These are phyloP conservation scores for Volucella bombylans DNA, from an alignment of 2,888 invertebrate species.

Conservation along the genomic window DNA sequence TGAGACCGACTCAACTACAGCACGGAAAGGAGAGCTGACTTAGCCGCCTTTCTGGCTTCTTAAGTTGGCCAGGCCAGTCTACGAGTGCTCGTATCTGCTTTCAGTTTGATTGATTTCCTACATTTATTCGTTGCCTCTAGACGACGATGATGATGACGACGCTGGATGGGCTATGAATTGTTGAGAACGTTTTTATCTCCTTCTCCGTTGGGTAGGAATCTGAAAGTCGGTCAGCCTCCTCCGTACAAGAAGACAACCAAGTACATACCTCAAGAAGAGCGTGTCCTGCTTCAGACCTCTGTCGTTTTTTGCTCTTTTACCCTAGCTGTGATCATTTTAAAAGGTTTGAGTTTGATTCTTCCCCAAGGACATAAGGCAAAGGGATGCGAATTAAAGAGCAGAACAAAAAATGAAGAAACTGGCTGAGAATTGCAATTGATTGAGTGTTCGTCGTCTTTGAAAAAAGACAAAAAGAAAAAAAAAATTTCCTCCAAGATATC, in stretches of 20 bases:
- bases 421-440: conserved; percentile 67
- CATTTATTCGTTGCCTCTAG: conserved; percentile 66
- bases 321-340: conserved; percentile 54
- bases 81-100: conserved; percentile 51
- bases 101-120: conserved; percentile 71
- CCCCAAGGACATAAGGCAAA: conserved; percentile 53
- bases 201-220: conserved; percentile 3
- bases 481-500: conserved; percentile 34
- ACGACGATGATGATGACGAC: conserved; percentile 48
- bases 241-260: conserved; percentile 9
- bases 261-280: conserved; percentile 36
- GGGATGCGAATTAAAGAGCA: conserved; percentile 36
- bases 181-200: conserved; percentile 9
- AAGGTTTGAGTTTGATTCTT: conserved; percentile 54
- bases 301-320: conserved; percentile 13
- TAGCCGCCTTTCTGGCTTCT: conserved; percentile 46
- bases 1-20: conserved; percentile 62
- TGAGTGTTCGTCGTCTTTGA: conserved; percentile 64
- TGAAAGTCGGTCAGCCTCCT: conserved; percentile 56
- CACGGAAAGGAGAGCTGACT: conserved; percentile 61
- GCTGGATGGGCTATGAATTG: not conserved
- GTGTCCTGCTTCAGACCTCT: conserved; percentile 24
- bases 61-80: conserved; percentile 1
- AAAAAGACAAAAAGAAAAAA: not conserved
- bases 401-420: not conserved